These are phyloP conservation scores for Sturnira hondurensis DNA, from an alignment of 2,113 vertebrate genomes.

Conservation along the genomic window DNA sequence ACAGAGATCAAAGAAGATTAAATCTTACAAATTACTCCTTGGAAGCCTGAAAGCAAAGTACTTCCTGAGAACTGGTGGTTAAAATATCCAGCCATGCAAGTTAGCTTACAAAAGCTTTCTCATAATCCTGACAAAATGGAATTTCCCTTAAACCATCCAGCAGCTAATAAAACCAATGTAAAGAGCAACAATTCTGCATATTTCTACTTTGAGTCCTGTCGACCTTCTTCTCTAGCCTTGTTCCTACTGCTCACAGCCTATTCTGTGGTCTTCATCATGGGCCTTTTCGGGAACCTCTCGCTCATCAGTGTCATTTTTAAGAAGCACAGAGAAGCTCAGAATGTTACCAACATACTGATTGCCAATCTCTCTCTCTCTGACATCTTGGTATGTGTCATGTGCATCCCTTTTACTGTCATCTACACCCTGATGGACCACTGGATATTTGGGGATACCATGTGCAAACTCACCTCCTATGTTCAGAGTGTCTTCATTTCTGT, in stretches of 20 bases:
- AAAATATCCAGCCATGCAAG: background rate
- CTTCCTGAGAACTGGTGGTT: background rate
- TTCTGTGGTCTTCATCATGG: constrained; percentile 73
- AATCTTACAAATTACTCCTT: background rate
- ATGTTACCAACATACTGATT: constrained; percentile 82
- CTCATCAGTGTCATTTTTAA: constrained; percentile 80
- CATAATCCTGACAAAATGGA: constrained; percentile 63
- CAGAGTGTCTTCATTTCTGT: constrained; percentile 81
- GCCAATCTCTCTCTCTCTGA: constrained; percentile 83
- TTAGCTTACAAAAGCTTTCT: constrained; percentile 18
- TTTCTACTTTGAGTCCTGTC: constrained; percentile 77
- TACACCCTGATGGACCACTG: constrained; percentile 85
- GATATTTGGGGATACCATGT: constrained; percentile 82
- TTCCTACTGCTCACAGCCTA: constrained; percentile 78
- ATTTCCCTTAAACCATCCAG: constrained; percentile 15
- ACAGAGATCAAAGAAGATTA: background rate
- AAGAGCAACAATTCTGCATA: constrained; percentile 74
- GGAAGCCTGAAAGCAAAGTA: constrained; percentile 5
- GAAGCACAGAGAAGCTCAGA: constrained; percentile 79
- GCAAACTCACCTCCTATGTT: constrained; percentile 79
- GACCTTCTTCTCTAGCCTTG: constrained; percentile 67
- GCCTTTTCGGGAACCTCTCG: constrained; percentile 82
- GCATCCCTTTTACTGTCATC: constrained; percentile 80
- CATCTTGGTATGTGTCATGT: constrained; percentile 80
- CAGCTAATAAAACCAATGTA: constrained; percentile 53